phyloP scores from a whole-genome alignment of 2,113 vertebrate genomes.

The Lasiurus cinereus region DNA sequence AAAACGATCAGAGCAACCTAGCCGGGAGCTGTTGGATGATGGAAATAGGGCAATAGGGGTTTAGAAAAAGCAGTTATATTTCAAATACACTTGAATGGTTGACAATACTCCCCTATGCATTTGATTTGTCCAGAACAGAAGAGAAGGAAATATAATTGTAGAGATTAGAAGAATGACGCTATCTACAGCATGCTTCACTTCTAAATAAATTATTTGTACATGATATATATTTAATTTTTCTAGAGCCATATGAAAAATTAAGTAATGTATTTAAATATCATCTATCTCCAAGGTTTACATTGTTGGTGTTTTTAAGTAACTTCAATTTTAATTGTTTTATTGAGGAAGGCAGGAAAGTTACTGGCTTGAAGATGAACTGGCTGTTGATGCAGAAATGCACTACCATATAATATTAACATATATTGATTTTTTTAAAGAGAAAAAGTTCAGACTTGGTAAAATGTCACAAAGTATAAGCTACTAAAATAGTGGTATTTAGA shows the following conservation, averaged over 20 bases:
- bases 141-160: neutral
- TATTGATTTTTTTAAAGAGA: constrained; percentile 48
- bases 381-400: constrained; percentile 29
- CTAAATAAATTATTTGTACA: constrained; percentile 11
- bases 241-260: constrained; percentile 23
- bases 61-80: neutral
- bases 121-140: neutral
- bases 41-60: neutral
- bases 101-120: neutral
- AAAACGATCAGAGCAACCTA: neutral
- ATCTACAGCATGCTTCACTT: neutral
- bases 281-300: constrained; percentile 19
- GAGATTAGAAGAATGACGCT: neutral
- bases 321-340: constrained; percentile 48
- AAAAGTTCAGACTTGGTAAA: constrained; percentile 23
- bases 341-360: constrained; percentile 61
- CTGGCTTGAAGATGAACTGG: constrained; percentile 48
- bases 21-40: neutral
- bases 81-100: neutral
- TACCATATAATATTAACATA: constrained; percentile 63
- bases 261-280: constrained; percentile 36
- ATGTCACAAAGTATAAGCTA: constrained; percentile 59
- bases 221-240: constrained; percentile 25
- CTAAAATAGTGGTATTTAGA: constrained; percentile 46
- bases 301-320: constrained; percentile 59